A percentile compares a stretch with the other conserved stretches of the same genome.
These are phyloP conservation scores for Hydractinia echinata DNA, from an alignment of 30 jellyfish, hydroid and myxozoan genomes.

Conservation along the genomic window DNA sequence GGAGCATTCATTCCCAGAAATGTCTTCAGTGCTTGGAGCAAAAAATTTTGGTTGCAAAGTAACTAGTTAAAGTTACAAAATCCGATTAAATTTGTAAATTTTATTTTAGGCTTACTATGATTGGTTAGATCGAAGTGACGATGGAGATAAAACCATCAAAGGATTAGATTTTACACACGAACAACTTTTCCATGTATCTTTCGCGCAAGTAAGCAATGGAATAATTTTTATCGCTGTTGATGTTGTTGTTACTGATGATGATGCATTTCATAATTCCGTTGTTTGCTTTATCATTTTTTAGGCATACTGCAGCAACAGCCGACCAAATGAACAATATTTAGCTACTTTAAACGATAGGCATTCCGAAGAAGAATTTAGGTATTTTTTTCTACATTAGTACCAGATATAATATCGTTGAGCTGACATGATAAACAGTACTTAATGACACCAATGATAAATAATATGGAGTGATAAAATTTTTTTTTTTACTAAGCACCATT, in stretches of 20 bases:
- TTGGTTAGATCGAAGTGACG: constrained; percentile 65
- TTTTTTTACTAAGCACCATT: too few species aligned
- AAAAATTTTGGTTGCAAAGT: not conserved
- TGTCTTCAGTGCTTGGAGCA: not conserved
- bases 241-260: too few species aligned
- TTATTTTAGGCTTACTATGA: constrained; percentile 73
- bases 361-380: constrained; percentile 89
- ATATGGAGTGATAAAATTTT: too few species aligned
- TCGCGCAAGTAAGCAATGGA: constrained; percentile 68
- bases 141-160: constrained; percentile 58
- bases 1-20: not conserved
- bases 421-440: too few species aligned
- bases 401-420: not conserved
- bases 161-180: constrained; percentile 69
- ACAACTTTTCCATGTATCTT: constrained; percentile 78
- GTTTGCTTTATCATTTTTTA: not conserved
- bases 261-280: too few species aligned
- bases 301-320: constrained; percentile 96
- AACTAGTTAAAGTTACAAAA: not conserved
- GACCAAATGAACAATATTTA: constrained; percentile 88
- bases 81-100: not conserved
- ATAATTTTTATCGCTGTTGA: not conserved
- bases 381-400: not conserved
- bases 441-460: too few species aligned
- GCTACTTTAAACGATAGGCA: constrained; percentile 92